Conservation (phyloP, 2,797 vertebrate species). For the Lophius americanus region DNA sequence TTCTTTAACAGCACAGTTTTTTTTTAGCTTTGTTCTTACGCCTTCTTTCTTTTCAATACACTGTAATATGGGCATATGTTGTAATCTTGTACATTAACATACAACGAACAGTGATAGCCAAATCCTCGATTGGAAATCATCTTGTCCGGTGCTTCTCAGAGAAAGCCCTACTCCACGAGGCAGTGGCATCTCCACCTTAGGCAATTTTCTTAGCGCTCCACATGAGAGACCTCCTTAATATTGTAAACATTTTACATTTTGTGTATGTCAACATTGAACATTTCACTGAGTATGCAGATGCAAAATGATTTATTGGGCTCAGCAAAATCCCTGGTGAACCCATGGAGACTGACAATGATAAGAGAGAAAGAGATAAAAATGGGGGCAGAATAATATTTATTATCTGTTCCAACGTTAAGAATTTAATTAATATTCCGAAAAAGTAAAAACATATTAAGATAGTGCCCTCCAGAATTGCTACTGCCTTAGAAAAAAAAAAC, state of each 20-base stretch:
- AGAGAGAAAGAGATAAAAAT: slow-evolving; percentile 13
- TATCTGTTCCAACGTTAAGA: slow-evolving; percentile 17
- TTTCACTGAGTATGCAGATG: slow-evolving; percentile 46
- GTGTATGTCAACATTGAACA: slow-evolving; percentile 48
- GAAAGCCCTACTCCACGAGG: neutral
- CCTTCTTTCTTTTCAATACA: slow-evolving; percentile 1
- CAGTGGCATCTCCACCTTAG: slow-evolving; percentile 21
- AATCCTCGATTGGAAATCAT: no score
- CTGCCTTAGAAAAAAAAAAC: no score
- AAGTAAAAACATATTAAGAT: neutral
- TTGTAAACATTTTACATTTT: slow-evolving; percentile 26
- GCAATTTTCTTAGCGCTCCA: slow-evolving; percentile 39
- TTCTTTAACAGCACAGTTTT: neutral
- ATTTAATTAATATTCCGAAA: slow-evolving; percentile 19
- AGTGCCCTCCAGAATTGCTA: no score
- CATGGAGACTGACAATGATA: slow-evolving; percentile 30
- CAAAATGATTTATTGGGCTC: slow-evolving; percentile 62
- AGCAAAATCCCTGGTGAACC: slow-evolving; percentile 44
- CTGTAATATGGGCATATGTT: neutral
- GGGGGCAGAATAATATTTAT: no score
- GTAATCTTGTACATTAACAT: no score
- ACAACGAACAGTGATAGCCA: no score
- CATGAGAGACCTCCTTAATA: slow-evolving; percentile 49
- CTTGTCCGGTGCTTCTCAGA: neutral
- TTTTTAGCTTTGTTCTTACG: no score